phyloP scores from a whole-genome alignment of 2,888 invertebrate genomes.

The Oligia strigilis region DNA sequence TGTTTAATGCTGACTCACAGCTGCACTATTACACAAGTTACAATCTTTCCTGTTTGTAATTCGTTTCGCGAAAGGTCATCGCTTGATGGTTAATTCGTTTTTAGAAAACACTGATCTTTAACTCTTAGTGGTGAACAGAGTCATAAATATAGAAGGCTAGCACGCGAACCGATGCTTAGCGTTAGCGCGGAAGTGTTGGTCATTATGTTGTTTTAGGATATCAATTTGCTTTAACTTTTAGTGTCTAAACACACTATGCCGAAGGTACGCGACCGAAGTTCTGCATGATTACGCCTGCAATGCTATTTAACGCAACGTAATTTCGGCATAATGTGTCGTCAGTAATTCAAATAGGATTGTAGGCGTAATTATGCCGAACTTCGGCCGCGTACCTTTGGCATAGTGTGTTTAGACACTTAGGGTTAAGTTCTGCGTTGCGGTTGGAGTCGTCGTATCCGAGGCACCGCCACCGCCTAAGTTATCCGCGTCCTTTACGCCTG shows the following conservation, averaged over 20 bases:
- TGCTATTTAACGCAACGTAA: no score
- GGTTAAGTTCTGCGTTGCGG: conserved; percentile 45
- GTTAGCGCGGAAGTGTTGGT: conserved; percentile 61
- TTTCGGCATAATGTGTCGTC: no score
- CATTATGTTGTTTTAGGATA: conserved; percentile 46
- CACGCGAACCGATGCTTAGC: conserved; percentile 76
- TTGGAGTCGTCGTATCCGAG: conserved; percentile 58
- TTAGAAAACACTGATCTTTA: conserved; percentile 65
- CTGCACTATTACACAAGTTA: conserved; percentile 67
- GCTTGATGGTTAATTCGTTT: conserved; percentile 53
- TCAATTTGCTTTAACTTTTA: conserved; percentile 46
- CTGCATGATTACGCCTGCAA: no score
- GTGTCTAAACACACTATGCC: no score
- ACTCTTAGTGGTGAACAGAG: conserved; percentile 64
- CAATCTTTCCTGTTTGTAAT: conserved; percentile 59
- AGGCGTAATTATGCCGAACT: no score
- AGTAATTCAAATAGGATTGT: no score
- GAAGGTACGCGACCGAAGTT: no score
- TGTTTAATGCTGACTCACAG: conserved; percentile 71
- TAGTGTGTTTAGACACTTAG: neutral
- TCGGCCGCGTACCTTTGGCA: no score
- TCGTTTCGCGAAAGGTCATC: conserved; percentile 35
- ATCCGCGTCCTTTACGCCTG: conserved; percentile 58
- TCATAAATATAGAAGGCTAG: conserved; percentile 67
- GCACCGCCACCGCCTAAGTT: conserved; percentile 62